These are phyloP conservation scores for Dasyurus viverrinus DNA, from an alignment of 2,113 vertebrate species.

Conservation along the genomic window DNA sequence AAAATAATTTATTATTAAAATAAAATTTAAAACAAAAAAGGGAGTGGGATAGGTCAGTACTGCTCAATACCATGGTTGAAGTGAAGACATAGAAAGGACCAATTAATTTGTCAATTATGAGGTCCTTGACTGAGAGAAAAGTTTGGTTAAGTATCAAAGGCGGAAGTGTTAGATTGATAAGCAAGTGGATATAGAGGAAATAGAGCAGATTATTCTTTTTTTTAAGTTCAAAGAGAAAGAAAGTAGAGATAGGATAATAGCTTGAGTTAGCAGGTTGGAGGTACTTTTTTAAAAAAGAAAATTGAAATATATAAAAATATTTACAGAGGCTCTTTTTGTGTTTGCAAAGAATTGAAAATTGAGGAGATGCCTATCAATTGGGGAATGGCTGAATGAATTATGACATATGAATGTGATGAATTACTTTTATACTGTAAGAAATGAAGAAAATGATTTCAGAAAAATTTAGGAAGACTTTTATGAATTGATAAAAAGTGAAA, in stretches of 20 bases:
- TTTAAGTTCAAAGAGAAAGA: background rate
- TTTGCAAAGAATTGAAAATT: background rate
- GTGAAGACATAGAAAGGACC: background rate
- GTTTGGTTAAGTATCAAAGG: background rate
- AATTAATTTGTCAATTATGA: background rate
- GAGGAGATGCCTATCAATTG: background rate
- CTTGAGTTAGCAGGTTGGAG: background rate
- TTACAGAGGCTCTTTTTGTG: background rate
- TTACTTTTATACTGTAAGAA: background rate
- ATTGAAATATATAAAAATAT: background rate
- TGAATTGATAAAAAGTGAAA: background rate
- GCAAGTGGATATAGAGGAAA: background rate
- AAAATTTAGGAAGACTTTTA: background rate
- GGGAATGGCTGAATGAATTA: background rate
- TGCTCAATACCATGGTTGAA: background rate
- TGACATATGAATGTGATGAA: background rate
- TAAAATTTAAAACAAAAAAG: too few species aligned
- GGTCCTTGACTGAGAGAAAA: background rate
- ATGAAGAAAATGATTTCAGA: background rate
- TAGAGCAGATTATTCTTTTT: background rate
- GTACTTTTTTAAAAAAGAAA: background rate
- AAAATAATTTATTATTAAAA: too few species aligned
- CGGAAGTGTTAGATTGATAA: background rate
- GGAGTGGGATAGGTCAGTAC: background rate
- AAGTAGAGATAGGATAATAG: background rate